Conservation (phyloP, 2,888 invertebrate genomes). For the Oxytorus armatus region DNA sequence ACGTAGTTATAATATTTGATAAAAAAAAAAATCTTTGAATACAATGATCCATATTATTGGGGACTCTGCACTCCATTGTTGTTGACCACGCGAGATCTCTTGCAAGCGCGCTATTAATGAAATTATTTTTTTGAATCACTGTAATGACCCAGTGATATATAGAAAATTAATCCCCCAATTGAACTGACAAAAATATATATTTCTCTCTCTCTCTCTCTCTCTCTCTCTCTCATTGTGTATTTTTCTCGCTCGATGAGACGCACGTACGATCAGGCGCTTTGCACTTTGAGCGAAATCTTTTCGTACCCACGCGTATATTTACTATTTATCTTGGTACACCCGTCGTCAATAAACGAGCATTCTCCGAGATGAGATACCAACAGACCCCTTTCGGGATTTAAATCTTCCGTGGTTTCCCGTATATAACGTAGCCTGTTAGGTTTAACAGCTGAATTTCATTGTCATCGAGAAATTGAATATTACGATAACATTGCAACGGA, state of each 20-base stretch:
- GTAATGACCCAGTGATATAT: constrained; percentile 22
- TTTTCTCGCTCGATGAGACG: neutral
- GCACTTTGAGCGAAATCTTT: constrained; percentile 42
- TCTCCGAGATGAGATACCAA: neutral
- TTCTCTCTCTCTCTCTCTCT: constrained; percentile 2
- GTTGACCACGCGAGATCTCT: constrained; percentile 27
- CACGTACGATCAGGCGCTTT: neutral
- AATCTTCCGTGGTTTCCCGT: neutral
- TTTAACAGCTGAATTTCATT: constrained; percentile 10
- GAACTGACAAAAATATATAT: too few relatives aligned
- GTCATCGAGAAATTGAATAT: constrained; percentile 10
- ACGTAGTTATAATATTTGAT: neutral
- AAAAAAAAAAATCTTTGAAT: neutral
- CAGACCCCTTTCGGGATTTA: neutral
- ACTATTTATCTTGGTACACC: constrained; percentile 20
- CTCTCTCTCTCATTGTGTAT: too few relatives aligned
- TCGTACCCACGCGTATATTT: constrained; percentile 19
- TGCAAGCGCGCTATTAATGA: constrained; percentile 2
- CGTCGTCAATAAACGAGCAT: neutral
- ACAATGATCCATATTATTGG: constrained; percentile 11
- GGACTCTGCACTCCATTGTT: neutral
- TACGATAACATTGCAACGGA: constrained; percentile 21
- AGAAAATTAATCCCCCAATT: too few relatives aligned
- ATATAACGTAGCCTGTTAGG: constrained; percentile 6
- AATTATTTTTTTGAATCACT: constrained; percentile 8